phyloP scores from a whole-genome alignment of 2,888 invertebrate genomes.

The Eumerus sabulonum region DNA sequence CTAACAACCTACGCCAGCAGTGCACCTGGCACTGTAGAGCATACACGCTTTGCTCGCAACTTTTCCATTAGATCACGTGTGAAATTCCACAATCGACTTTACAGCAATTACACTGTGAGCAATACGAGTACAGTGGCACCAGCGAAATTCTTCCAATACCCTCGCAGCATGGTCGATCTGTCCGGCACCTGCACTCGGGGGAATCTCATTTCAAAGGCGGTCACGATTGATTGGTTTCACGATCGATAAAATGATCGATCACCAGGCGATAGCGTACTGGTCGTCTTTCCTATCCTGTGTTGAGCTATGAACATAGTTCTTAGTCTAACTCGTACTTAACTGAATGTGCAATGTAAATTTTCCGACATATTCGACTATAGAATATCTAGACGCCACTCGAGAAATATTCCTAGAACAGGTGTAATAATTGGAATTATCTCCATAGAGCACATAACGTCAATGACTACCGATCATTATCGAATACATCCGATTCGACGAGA shows the following conservation, averaged over 20 bases:
- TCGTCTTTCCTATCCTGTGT: too few species aligned
- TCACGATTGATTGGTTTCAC: slow-evolving; percentile 31
- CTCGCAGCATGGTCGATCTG: slow-evolving; percentile 48
- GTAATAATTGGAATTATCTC: slow-evolving; percentile 77
- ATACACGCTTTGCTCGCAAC: slow-evolving; percentile 6
- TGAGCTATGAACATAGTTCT: too few species aligned
- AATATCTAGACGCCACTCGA: background rate
- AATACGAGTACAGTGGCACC: slow-evolving; percentile 3
- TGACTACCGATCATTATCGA: background rate
- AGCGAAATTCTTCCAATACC: slow-evolving; percentile 57
- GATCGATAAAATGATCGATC: slow-evolving; percentile 45
- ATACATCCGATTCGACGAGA: slow-evolving; percentile 36
- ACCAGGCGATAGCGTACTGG: slow-evolving; percentile 18
- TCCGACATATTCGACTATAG: background rate
- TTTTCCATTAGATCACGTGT: slow-evolving; percentile 64
- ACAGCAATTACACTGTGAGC: slow-evolving; percentile 40
- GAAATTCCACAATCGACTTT: slow-evolving; percentile 65
- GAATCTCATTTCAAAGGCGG: slow-evolving; percentile 41
- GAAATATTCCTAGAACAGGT: slow-evolving; percentile 72
- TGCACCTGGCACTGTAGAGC: slow-evolving; percentile 53
- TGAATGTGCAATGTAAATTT: too few species aligned
- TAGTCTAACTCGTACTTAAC: too few species aligned
- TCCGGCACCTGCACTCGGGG: slow-evolving; percentile 43
- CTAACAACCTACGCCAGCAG: slow-evolving; percentile 4
- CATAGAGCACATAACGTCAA: slow-evolving; percentile 71